Evolutionary conservation across 2,797 vertebrate species (phyloP), one percentile per base, ranked within the genome.

Genomic region (Clarias pachynema): DNA sequence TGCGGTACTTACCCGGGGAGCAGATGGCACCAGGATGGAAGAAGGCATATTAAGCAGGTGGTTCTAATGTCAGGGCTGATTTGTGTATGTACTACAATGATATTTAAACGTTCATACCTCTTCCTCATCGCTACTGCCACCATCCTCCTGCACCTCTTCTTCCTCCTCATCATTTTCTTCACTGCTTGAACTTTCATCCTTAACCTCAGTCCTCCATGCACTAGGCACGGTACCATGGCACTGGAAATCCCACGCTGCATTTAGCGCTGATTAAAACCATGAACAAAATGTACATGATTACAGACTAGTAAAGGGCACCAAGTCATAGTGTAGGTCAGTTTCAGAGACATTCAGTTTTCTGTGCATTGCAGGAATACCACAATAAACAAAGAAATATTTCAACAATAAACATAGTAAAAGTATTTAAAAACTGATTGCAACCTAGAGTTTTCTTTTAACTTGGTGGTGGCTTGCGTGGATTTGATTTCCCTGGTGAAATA

Each of bases 131-230:
- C 93, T 91, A 59, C 91, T 94, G 79, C 91, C 91, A 9, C 94
- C 93, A 60, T 94, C 94, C 31, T 94, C 94, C 83, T 93, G 93
- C 79, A 94, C 93, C 73, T 94, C 95, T 49, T 94, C 94, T 26
- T 95, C 95, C 0, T 96, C 94, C 0, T 94, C 95, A 0, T 95
- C 94, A 0, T 96, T 95, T 1, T 95, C 95, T 87, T 96, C 96
- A 31, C 96, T 96, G 90, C 95, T 95, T 6, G 96, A 96, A 68
- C 95, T 96, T 86, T 96, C 96, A 44, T 96, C 95, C 85, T 96
- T 96, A 85, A 96, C 94, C 85, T 96, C 95, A 0, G 94, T 96
- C 91, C 95, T 96, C 96, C 96, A 96, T 81, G 81, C 84, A 86
- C 68, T 74, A 49, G 96, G 96, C 22, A 96, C 93, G 0, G 92